Evolutionary conservation across 2,113 vertebrate species (phyloP), one percentile per base, ranked within the genome.

Genomic region (Nipponia nippon): DNA sequence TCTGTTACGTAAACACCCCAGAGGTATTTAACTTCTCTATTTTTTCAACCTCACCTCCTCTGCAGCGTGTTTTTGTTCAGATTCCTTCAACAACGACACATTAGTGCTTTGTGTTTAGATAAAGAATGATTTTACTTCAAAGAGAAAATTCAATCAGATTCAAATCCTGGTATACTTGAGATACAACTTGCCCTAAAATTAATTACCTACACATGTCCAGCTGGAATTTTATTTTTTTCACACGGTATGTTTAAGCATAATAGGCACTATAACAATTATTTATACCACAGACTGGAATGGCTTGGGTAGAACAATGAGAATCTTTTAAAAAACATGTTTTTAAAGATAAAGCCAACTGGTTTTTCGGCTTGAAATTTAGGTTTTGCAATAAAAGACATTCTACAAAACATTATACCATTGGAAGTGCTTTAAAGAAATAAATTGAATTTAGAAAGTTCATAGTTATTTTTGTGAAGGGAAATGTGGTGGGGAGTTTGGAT

Each of bases 391-490:
- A 95, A 95, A 97, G 87, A 4, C 91, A 89, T 95, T 95, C 84
- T 95, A 96, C 78, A 95, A 96, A 95, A 86, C 93, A 95, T 97
- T 94, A 77, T 83, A 80, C 89, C 81, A 90, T 76, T 97, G 95
- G 97, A 97, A 95, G 83, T 97, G 81, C 91, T 97, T 97, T 91
- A 95, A 95, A 97, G 96, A 90, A 95, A 96, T 95, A 97, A 97
- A 97, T 95, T 97, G 93, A 97, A 97, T 97, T 97, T 95, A 94
- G 89, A 93, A 95, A 96, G 91, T 96, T 96, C 91, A 58, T 91
- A 85, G 94, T 94, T 97, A 96, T 96, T 97, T 97, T 96, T 97
- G 96, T 59, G 89, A 97, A 96, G 93, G 94, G 94, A 97, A 97
- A 96, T 96, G 96, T 83, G 91, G 97, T 96, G 94, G 84, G 46